Conservation (phyloP, 2,888 invertebrate genomes). For the Eulithis testata region DNA sequence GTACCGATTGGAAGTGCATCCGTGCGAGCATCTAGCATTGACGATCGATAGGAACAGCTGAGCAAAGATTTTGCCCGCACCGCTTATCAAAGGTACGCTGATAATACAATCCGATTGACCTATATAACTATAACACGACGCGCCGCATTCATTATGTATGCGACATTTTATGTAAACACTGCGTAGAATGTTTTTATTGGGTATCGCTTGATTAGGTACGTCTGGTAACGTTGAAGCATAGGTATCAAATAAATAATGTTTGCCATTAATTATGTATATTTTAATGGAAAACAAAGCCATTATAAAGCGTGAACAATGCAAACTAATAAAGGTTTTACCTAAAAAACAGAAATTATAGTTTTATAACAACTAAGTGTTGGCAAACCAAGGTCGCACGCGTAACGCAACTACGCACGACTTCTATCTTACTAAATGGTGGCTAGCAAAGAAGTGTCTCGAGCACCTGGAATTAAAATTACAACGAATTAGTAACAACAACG, state of each 20-base stretch:
- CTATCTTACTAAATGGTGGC: neutral
- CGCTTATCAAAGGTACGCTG: constrained; percentile 65
- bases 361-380: constrained; percentile 4
- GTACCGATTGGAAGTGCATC: constrained; percentile 59
- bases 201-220: constrained; percentile 16
- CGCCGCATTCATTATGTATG: constrained; percentile 34
- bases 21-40: constrained; percentile 42
- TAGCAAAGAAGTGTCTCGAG: neutral
- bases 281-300: constrained; percentile 12
- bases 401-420: neutral
- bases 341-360: neutral
- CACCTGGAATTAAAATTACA: constrained; percentile 14
- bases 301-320: constrained; percentile 2
- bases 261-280: neutral
- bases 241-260: neutral
- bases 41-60: constrained; percentile 76
- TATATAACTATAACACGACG: constrained; percentile 43
- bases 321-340: constrained; percentile 17
- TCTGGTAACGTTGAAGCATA: constrained; percentile 10
- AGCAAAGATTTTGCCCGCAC: constrained; percentile 61
- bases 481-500: constrained; percentile 22
- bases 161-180: constrained; percentile 34
- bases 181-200: constrained; percentile 36
- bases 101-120: constrained; percentile 54
- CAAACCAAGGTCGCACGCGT: constrained; percentile 2